Evolutionary conservation across 37 sponge, comb jelly and placozoan species (phyloP).

Genomic region (Axinella damicornis): DNA sequence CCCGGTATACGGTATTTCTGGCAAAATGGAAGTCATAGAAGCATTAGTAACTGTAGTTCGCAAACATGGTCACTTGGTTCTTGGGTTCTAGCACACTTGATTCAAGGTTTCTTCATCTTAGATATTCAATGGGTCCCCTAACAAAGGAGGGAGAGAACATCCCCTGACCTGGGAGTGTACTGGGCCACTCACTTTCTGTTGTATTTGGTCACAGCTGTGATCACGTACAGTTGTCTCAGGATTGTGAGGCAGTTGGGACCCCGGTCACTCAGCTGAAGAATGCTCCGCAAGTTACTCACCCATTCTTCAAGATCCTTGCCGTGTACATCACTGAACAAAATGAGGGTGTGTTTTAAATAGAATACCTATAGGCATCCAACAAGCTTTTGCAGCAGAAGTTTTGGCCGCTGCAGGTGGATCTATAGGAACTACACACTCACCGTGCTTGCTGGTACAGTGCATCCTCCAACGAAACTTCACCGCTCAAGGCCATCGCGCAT

Average conservation of each 20-base stretch:
- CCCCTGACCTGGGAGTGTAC: no score
- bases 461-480: constrained; percentile 24
- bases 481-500: neutral
- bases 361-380: neutral
- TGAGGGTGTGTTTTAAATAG: neutral
- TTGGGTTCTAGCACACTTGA: no score
- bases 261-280: constrained; percentile 56
- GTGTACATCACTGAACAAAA: constrained; percentile 38
- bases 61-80: no score
- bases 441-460: constrained; percentile 60
- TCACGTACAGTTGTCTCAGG: constrained; percentile 67
- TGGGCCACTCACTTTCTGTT: constrained; percentile 43
- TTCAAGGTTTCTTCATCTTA: no score
- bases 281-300: constrained; percentile 3
- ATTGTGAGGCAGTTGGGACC: constrained; percentile 55
- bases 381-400: neutral
- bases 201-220: constrained; percentile 72
- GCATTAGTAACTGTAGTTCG: no score
- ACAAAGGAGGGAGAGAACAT: no score
- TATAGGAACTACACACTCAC: neutral
- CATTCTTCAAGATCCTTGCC: constrained; percentile 70
- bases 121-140: no score
- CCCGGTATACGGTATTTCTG: no score
- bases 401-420: neutral
- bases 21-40: no score